These are phyloP conservation scores for Yoshiicerus persimilis DNA, from an alignment of 1,140 invertebrate species.

Conservation along the genomic window DNA sequence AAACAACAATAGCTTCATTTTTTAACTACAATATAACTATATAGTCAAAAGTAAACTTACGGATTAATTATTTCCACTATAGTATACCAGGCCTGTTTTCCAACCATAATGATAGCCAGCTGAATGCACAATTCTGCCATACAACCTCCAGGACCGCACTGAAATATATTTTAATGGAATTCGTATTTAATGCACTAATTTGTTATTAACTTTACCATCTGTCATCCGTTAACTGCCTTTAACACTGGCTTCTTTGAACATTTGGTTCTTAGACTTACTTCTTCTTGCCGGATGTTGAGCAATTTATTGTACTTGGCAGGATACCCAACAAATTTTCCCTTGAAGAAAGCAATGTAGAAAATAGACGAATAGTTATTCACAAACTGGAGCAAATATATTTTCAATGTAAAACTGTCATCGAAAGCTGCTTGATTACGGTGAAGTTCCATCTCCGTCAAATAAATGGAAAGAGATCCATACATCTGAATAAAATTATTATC, in stretches of 20 bases:
- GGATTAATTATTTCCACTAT: conserved; percentile 63
- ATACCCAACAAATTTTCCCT: conserved; percentile 87
- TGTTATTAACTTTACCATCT: too few species aligned
- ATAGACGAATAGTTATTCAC: conserved; percentile 98
- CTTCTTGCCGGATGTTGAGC: conserved; percentile 76
- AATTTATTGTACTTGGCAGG: conserved; percentile 76
- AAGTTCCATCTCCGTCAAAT: conserved; percentile 91
- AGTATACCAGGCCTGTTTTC: conserved; percentile 67
- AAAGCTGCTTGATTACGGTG: conserved; percentile 95
- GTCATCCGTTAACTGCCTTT: too few species aligned
- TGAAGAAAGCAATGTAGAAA: conserved; percentile 98
- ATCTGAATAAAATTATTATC: conserved; percentile 59
- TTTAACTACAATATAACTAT: too few species aligned
- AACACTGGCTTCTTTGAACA: too few species aligned
- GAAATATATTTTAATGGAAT: conserved; percentile 43
- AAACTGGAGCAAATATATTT: conserved; percentile 97
- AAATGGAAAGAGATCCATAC: conserved; percentile 84
- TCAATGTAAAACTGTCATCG: conserved; percentile 93
- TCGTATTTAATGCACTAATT: too few species aligned
- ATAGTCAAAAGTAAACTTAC: conserved; percentile 56
- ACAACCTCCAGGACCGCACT: conserved; percentile 68
- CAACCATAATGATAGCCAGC: conserved; percentile 69
- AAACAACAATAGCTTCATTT: conserved; percentile 3
- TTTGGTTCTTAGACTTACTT: too few species aligned
- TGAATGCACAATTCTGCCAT: conserved; percentile 68